Conservation (phyloP, 2,797 vertebrate genomes). For the Neopelma chrysocephalum region DNA sequence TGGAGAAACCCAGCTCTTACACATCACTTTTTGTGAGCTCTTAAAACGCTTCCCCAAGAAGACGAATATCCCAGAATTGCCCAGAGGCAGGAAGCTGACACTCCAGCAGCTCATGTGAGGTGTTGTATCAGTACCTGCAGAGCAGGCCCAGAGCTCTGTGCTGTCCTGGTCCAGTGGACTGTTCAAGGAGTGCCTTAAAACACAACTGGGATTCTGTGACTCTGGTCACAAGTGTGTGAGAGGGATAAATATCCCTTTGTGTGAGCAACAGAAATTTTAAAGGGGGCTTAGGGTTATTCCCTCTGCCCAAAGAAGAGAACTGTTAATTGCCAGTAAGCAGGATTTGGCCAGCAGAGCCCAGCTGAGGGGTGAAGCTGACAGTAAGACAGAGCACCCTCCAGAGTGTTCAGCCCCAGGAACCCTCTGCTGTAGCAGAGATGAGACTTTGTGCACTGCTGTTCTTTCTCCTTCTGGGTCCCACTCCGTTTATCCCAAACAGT, state of each 20-base stretch:
- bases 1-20: neutral
- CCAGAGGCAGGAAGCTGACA: no score
- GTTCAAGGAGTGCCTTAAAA: neutral
- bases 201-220: neutral
- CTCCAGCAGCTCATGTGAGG: neutral
- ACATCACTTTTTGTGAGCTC: neutral
- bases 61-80: neutral
- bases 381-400: neutral
- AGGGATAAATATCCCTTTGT: neutral
- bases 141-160: neutral
- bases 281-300: neutral
- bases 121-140: neutral
- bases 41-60: neutral
- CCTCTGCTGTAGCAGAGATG: neutral
- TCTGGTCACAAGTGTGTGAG: neutral
- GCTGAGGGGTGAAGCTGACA: neutral
- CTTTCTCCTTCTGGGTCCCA: neutral
- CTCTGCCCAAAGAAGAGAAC: neutral
- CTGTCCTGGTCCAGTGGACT: neutral
- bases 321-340: neutral
- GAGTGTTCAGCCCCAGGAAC: neutral
- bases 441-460: neutral
- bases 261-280: neutral
- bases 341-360: neutral
- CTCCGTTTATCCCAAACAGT: neutral